A percentile compares a stretch with the other conserved stretches of the same genome.
These are phyloP conservation scores for Ypsolopha sequella DNA, from an alignment of 2,888 invertebrate genomes.

Conservation along the genomic window DNA sequence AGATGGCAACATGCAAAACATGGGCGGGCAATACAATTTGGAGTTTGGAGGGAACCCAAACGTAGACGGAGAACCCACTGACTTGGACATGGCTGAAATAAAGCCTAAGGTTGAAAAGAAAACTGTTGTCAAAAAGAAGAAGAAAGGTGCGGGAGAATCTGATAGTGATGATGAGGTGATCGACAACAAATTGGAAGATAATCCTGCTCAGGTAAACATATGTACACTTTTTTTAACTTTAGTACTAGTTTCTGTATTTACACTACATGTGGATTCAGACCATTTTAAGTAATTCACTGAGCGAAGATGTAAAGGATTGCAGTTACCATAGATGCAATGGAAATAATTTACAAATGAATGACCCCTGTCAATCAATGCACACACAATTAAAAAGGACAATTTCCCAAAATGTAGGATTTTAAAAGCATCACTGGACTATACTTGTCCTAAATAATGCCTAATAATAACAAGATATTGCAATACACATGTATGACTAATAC, in stretches of 20 bases:
- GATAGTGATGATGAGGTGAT: constrained; percentile 62
- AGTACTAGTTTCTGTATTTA: not conserved
- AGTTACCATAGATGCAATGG: too few relatives aligned
- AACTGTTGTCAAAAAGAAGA: constrained; percentile 38
- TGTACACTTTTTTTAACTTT: not conserved
- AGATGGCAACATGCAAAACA: constrained; percentile 41
- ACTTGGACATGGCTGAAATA: constrained; percentile 50
- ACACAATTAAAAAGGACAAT: too few relatives aligned
- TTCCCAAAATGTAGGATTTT: too few relatives aligned
- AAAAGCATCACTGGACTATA: too few relatives aligned
- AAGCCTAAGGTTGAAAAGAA: constrained; percentile 63
- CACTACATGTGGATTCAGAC: too few relatives aligned
- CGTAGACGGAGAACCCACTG: constrained; percentile 36
- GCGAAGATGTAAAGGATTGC: too few relatives aligned
- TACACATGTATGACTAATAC: too few relatives aligned
- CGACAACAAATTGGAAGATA: constrained; percentile 79
- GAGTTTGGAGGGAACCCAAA: constrained; percentile 37
- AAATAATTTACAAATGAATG: too few relatives aligned
- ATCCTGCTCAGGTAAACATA: constrained; percentile 63
- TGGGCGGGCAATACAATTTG: constrained; percentile 47
- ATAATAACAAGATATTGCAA: too few relatives aligned
- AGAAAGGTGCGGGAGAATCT: constrained; percentile 60
- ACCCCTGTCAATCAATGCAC: too few relatives aligned
- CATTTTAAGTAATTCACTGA: too few relatives aligned
- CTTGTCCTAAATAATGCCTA: too few relatives aligned